Evolutionary conservation across 2,888 invertebrate species (phyloP), one percentile per base, ranked within the genome.

Genomic region (Leucania comma): DNA sequence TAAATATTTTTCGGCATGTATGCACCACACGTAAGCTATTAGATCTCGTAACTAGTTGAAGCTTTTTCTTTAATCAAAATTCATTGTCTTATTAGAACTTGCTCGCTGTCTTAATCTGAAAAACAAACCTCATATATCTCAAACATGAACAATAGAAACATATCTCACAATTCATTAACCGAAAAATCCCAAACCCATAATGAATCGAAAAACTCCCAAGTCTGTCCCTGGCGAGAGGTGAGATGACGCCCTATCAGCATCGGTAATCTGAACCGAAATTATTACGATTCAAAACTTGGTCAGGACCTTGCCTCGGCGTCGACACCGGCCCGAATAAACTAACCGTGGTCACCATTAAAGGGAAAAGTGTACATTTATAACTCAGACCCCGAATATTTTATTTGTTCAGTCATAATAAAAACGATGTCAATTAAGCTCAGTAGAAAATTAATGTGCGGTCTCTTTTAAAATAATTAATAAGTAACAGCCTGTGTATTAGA

Each of bases 201-300:
- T 81, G 29, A 80, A 73, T 78, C 20, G 32, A 38, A 65, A 53
- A 59, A 22, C 10, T 29, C 10, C 74, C 76, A 60, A 92, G 68
- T 93, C 72, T 93, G 79, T 75, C 90, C 90, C 95, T 94, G 94
- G 80, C 78, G 78, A 81, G 90, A 95, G 94, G 95, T 94, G 95
- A 95, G 95, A 95, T 94, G 95, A 93, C 90, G 88, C 92, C 91
- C 93, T 96, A 96, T 96, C 96, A 88, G 90, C 84, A 85, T 82
- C 87, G 91, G 96, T 96, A 96, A 96, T 96, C 96, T 95, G 94
- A 95, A 90, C 93, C 94, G 94, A 93, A 96, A 96, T 95, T 96
- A 96, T 96, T 96, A 96, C 94, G 94, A 95, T 94, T 95, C 94
- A 94, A 94, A 95, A 95, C 94, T 95, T 95, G 95, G 95, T 93